Evolutionary conservation across 2,797 vertebrate genomes (phyloP), one percentile per base, ranked within the genome.

Genomic region (Lagocephalus sceleratus): DNA sequence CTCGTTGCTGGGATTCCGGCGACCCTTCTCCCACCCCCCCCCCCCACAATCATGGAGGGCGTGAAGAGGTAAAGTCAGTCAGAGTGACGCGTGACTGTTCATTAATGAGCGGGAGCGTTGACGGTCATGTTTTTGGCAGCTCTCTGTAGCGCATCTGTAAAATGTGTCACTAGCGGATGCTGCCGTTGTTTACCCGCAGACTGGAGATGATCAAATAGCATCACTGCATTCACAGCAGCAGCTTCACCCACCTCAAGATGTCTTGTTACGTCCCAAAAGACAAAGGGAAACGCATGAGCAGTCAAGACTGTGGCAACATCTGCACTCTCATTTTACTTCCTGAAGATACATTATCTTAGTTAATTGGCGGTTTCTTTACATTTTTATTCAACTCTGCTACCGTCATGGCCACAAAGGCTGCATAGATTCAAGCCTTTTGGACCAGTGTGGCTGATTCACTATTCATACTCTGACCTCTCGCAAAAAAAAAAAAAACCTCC

Each of bases 121-220:
- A 52, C 46, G 83, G 85, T 88, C 82, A 76, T 56, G 17, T 54
- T 73, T 72, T 62, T 78, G 84, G 82, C 82, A 77, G 72, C 66
- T 39, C 7, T 47, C 63, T 68, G 64, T 85, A 84, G 87, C 83
- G 67, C 81, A 74, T 82, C 82, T 81, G 73, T 77, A 81, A 89
- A 88, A 82, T 67, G 73, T 85, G 85, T 87, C 75, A 79, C 88
- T 89, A 84, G 63, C 26, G 21, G 70, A 75, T 70, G 68, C 52
- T 59, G 69, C 73, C 48, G 73, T 82, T 88, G 86, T 90, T 89
- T 90, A 87, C 74, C 45, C 54, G 51, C 60, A 67, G 76, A 80
- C 53, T 54, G 69, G 57, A 50, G 63, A 83, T 83, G 72, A 90
- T 89, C 79, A 85, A 84, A 77, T 57, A 72, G 21, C 48, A 21